Evolutionary conservation across 2,888 invertebrate species (phyloP).

Genomic region (Ichneumoninae sp.): DNA sequence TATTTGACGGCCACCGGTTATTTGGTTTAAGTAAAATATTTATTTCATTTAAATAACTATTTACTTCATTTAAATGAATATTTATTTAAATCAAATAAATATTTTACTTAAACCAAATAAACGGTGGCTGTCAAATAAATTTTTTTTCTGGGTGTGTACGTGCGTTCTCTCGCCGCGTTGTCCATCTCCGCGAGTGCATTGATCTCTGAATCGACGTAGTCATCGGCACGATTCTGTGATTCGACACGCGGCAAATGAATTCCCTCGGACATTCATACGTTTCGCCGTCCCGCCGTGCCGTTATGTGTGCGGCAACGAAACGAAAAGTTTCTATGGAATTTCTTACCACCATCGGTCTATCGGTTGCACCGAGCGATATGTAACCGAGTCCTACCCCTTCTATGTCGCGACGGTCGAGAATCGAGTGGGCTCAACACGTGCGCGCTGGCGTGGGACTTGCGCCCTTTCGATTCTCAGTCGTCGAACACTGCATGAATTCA

Average conservation of each 20-base stretch:
- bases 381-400: constrained; percentile 35
- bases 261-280: constrained; percentile 6
- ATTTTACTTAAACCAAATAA: too few species aligned
- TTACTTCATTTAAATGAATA: too few species aligned
- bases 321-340: constrained; percentile 45
- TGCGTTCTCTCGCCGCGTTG: not conserved
- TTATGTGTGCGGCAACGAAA: constrained; percentile 25
- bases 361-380: constrained; percentile 36
- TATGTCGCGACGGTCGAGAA: not conserved
- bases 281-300: not conserved
- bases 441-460: too few species aligned
- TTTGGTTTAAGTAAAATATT: too few species aligned
- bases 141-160: too few species aligned
- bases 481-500: not conserved
- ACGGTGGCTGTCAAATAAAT: too few species aligned
- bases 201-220: constrained; percentile 11
- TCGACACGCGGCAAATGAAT: constrained; percentile 37
- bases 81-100: too few species aligned
- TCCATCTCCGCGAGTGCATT: not conserved
- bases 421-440: too few species aligned
- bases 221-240: constrained; percentile 22
- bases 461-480: too few species aligned
- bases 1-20: too few species aligned
- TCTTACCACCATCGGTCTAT: constrained; percentile 13
- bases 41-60: too few species aligned